Conservation (phyloP, 1,140 invertebrate species). For the Drosophila ficusphila region DNA sequence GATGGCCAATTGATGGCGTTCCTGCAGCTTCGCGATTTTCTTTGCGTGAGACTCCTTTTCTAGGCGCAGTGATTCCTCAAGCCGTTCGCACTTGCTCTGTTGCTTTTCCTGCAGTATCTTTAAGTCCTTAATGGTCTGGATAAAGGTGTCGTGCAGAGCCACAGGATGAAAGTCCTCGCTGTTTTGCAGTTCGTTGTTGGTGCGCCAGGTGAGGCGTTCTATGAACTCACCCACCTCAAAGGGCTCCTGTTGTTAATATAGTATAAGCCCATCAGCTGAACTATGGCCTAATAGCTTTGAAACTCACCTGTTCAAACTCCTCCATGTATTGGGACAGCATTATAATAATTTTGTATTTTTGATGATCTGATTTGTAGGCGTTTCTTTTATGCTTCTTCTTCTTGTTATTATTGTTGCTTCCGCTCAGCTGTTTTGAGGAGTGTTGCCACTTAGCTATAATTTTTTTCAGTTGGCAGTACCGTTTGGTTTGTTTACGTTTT, state of each 20-base stretch:
- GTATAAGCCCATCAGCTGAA: not conserved
- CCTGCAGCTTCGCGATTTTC: conserved; percentile 92
- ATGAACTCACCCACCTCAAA: conserved; percentile 99
- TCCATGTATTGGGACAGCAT: conserved; percentile 94
- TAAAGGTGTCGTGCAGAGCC: conserved; percentile 95
- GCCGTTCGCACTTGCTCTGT: conserved; percentile 93
- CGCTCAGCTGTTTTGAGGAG: conserved; percentile 39
- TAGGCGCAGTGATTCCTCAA: conserved; percentile 93
- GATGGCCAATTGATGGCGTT: conserved; percentile 91
- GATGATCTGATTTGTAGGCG: conserved; percentile 47
- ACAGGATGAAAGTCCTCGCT: conserved; percentile 90
- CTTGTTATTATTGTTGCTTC: conserved; percentile 23
- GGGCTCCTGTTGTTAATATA: conserved; percentile 89
- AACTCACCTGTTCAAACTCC: conserved; percentile 90
- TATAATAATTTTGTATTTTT: conserved; percentile 71
- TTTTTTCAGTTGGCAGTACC: conserved; percentile 10
- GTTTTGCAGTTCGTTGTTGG: conserved; percentile 91
- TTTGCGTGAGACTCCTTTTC: conserved; percentile 94
- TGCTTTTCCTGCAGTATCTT: conserved; percentile 92
- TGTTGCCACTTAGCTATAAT: conserved; percentile 25
- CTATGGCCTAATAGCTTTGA: not conserved
- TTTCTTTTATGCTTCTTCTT: conserved; percentile 24
- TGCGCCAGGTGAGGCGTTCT: conserved; percentile 97
- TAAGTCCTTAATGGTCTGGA: conserved; percentile 93
- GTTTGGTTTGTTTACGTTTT: conserved; percentile 23